These are phyloP conservation scores for Protodeltote pygarga DNA, from an alignment of 2,888 invertebrate species.

Conservation along the genomic window DNA sequence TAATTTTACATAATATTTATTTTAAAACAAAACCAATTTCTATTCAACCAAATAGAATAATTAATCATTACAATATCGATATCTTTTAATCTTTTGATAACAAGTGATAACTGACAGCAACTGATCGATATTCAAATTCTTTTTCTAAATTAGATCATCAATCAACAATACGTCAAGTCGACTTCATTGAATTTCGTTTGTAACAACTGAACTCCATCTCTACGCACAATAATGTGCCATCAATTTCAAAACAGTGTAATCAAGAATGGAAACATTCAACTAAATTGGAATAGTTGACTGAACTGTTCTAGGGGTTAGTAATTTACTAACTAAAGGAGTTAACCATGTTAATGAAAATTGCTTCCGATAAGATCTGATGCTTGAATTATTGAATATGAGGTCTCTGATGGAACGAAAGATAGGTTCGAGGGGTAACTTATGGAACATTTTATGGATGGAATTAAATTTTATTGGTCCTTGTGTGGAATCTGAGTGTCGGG, in stretches of 20 bases:
- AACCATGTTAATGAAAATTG: slow-evolving; percentile 65
- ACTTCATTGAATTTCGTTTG: slow-evolving; percentile 34
- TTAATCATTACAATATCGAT: too few species aligned
- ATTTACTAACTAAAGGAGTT: slow-evolving; percentile 59
- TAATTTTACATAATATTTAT: too few species aligned
- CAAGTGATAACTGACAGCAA: too few species aligned
- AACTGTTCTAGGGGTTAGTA: slow-evolving; percentile 53
- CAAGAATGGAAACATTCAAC: slow-evolving; percentile 64
- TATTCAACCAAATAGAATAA: too few species aligned
- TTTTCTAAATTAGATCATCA: slow-evolving; percentile 15
- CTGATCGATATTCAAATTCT: slow-evolving; percentile 5
- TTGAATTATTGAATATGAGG: slow-evolving; percentile 56
- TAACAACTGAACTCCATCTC: slow-evolving; percentile 33
- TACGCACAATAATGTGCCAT: slow-evolving; percentile 53
- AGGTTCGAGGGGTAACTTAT: slow-evolving; percentile 40
- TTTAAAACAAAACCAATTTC: too few species aligned
- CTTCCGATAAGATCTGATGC: slow-evolving; percentile 58
- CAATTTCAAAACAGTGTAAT: slow-evolving; percentile 56
- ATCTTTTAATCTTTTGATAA: too few species aligned
- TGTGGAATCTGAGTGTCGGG: slow-evolving; percentile 18
- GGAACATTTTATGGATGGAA: slow-evolving; percentile 35
- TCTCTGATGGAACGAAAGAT: slow-evolving; percentile 39
- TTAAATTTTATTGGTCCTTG: slow-evolving; percentile 39
- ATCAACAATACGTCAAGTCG: slow-evolving; percentile 7
- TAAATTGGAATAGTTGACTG: slow-evolving; percentile 68